Percentiles rank a stretch among this genome's conserved stretches.
These are phyloP conservation scores for Lerista edwardsae DNA, from an alignment of 2,797 vertebrate species.

Conservation along the genomic window DNA sequence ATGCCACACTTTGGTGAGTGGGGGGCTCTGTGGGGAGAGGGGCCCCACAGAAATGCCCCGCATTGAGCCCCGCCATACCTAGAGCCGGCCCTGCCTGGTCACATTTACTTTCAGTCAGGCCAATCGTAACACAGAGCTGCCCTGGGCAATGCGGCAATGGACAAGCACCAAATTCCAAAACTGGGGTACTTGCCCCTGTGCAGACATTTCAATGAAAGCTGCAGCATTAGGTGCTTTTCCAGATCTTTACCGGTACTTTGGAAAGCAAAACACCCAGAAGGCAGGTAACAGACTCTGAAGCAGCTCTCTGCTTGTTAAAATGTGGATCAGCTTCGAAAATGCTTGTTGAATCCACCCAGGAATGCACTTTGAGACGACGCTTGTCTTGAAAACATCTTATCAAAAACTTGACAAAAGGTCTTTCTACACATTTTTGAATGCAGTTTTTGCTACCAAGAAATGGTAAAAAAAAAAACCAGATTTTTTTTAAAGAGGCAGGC, in stretches of 20 bases:
- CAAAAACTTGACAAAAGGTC: constrained; percentile 24
- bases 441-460: constrained; percentile 6
- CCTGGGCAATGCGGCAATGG: neutral
- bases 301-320: neutral
- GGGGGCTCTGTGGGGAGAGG: no score
- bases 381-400: constrained; percentile 24
- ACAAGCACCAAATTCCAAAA: neutral
- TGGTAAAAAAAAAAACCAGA: constrained; percentile 1
- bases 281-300: neutral
- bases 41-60: no score
- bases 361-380: neutral
- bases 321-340: neutral
- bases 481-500: fast-evolving
- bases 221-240: neutral
- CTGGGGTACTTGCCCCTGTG: neutral
- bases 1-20: no score
- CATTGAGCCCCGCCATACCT: no score
- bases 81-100: no score
- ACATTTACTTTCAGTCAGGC: neutral
- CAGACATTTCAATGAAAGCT: neutral
- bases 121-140: neutral
- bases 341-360: neutral
- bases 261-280: neutral
- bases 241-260: neutral
- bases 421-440: neutral